These are phyloP conservation scores for Grammomys dolichurus DNA, from an alignment of 2,113 vertebrate genomes.

Conservation along the genomic window DNA sequence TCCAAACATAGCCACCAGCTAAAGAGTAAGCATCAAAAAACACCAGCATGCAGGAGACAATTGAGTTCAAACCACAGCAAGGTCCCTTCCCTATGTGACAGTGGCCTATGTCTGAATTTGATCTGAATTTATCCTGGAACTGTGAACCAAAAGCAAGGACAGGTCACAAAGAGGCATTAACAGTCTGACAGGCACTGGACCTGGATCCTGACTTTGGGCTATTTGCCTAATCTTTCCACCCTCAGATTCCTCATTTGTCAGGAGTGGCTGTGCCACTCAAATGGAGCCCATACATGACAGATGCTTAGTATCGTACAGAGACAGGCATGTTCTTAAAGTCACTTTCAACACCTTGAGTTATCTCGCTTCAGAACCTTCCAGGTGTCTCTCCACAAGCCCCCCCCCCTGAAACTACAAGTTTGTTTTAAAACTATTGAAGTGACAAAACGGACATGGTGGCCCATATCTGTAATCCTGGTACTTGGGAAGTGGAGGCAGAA, in stretches of 20 bases:
- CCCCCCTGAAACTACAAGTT: slow-evolving; percentile 10
- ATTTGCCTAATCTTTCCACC: not conserved
- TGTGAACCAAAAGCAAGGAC: not conserved
- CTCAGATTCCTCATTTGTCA: not conserved
- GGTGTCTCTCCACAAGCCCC: not conserved
- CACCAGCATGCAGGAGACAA: not conserved
- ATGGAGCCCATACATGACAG: not conserved
- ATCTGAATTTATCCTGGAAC: slow-evolving; percentile 27
- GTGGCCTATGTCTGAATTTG: slow-evolving; percentile 29
- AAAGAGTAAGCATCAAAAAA: not conserved
- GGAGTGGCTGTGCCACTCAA: not conserved
- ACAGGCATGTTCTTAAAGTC: not conserved
- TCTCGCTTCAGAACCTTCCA: slow-evolving; percentile 14
- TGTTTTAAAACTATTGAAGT: not conserved
- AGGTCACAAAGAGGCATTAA: not conserved
- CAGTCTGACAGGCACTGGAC: not conserved
- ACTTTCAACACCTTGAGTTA: not conserved
- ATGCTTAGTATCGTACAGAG: not conserved
- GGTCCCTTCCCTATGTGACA: not conserved
- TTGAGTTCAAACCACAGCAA: not conserved
- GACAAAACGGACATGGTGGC: too few relatives aligned
- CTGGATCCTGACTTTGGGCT: not conserved
- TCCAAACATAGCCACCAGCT: not conserved
- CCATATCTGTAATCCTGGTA: not conserved
- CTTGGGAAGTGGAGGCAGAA: not conserved